Evolutionary conservation across 2,888 invertebrate genomes (phyloP), one percentile per base, ranked within the genome.

Genomic region (Amorpha juglandis): DNA sequence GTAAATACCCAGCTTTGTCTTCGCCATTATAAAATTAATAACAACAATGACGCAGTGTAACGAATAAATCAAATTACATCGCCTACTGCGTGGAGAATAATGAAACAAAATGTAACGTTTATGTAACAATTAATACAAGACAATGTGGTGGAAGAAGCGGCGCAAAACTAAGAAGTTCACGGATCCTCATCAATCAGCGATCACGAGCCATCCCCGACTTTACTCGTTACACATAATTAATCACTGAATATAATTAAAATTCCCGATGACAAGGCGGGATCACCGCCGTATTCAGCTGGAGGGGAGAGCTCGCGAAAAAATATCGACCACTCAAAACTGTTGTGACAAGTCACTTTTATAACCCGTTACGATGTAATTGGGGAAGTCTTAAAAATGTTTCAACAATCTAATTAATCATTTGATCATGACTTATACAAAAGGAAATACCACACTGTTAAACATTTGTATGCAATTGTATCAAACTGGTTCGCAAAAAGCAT

Each of bases 221-320:
- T 80, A 82, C 87, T 87, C 82, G 81, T 87, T 88, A 89, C 84
- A 87, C 82, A 90, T 91, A 91, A 92, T 93, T 93, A 92, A 93
- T 93, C 91, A 93, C 82, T 77, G 81, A 83, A 89, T 90, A 88
- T 92, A 92, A 93, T 92, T 92, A 92, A 92, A 91, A 92, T 89
- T 83, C 83, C 79, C 85, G 89, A 92, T 93, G 93, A 93, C 93
- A 90, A 81, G 83, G 91, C 92, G 83, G 81, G 81, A 89, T 88
- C 78, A 81, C 81, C 79, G 77, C 83, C 83, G 78, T 80, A 82
- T 80, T 83, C 79, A 74, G 74, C 73, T n/a, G 50, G 74, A 71
- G 71, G 79, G 77, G 74, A 71, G 66, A 66, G 65, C 19, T 58
- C 42, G 58, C 58, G 71, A 80, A 83, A 80, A 77, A 83, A 81